Conservation (phyloP, 2,113 vertebrate species). For the Serinus canaria region DNA sequence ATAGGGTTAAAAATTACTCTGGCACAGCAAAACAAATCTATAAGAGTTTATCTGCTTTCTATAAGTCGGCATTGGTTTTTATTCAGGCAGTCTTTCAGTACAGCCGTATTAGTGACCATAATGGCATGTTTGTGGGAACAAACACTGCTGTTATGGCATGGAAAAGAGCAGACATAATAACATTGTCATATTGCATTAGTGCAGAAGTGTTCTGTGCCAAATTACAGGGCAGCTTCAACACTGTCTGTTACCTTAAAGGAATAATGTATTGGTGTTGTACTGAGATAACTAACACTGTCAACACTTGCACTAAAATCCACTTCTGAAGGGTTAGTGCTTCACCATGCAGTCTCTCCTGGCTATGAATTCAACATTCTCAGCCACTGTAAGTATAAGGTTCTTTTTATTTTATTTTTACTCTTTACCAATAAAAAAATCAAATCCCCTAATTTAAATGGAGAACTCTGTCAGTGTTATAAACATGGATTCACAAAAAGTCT, state of each 20-base stretch:
- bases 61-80: neutral
- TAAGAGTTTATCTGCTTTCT: constrained; percentile 5
- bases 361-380: neutral
- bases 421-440: neutral
- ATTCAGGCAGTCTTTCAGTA: neutral
- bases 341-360: neutral
- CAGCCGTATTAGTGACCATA: constrained; percentile 31
- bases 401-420: neutral
- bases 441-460: neutral
- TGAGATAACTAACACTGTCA: neutral
- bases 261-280: constrained; percentile 30
- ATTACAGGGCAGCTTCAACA: constrained; percentile 43
- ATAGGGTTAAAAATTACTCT: constrained; percentile 13
- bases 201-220: constrained; percentile 40
- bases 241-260: constrained; percentile 38
- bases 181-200: constrained; percentile 63
- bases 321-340: constrained; percentile 35
- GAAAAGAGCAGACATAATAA: constrained; percentile 63
- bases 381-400: neutral
- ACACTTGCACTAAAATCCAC: neutral
- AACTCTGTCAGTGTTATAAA: neutral
- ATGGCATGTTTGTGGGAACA: constrained; percentile 54
- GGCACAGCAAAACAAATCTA: neutral
- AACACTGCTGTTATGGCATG: constrained; percentile 50
- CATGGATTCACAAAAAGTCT: neutral